Evolutionary conservation across 1,140 invertebrate genomes (phyloP).

Genomic region (Drosophila sproati): DNA sequence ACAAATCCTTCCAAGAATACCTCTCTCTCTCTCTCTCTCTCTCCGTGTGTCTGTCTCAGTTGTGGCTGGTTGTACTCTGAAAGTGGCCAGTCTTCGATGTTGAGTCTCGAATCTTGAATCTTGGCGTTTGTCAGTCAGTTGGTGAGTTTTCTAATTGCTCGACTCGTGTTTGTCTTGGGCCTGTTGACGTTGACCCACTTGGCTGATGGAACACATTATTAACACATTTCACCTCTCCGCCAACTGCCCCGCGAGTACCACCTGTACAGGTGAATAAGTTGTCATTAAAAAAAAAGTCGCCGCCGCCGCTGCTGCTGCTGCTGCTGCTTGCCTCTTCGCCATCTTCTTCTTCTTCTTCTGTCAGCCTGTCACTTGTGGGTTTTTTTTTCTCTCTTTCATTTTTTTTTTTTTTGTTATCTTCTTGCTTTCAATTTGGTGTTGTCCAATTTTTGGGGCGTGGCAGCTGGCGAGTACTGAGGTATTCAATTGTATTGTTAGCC

Average conservation of each 20-base stretch:
- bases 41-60: neutral
- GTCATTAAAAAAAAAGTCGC: conserved; percentile 44
- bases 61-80: neutral
- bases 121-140: conserved; percentile 14
- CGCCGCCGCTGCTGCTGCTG: conserved; percentile 11
- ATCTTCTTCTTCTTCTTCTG: conserved; percentile 34
- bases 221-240: conserved; percentile 74
- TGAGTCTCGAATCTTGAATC: conserved; percentile 7
- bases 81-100: conserved; percentile 4
- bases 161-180: conserved; percentile 57
- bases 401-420: conserved; percentile 2
- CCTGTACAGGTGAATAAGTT: conserved; percentile 51
- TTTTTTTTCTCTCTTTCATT: neutral
- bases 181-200: conserved; percentile 71
- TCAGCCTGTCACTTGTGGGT: conserved; percentile 28
- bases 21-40: conserved; percentile 15
- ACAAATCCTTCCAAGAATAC: neutral
- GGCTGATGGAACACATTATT: conserved; percentile 73
- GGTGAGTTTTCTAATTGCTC: conserved; percentile 59
- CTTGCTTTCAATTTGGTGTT: conserved; percentile 28
- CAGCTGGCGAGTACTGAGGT: neutral
- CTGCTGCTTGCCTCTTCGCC: conserved; percentile 29
- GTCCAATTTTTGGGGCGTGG: conserved; percentile 16
- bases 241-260: neutral
- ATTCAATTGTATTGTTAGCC: conserved; percentile 3